Percentiles rank a stretch among this genome's conserved stretches.
These are phyloP conservation scores for Allygus modestus DNA, from an alignment of 2,888 invertebrate species.

Conservation along the genomic window DNA sequence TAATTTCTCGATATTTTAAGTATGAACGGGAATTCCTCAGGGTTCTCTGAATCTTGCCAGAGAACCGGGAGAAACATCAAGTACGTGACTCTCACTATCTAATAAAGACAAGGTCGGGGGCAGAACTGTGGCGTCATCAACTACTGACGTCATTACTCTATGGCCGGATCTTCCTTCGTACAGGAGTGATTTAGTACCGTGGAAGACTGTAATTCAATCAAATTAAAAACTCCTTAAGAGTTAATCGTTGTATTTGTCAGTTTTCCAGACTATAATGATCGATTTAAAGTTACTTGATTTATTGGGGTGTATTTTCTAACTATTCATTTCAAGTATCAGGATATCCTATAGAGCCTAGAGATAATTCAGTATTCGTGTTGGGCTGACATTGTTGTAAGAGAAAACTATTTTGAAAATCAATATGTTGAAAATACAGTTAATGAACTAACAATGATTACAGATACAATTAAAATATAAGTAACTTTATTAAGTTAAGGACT, in stretches of 20 bases:
- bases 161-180: slow-evolving; percentile 45
- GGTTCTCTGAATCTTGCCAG: background rate
- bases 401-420: no score
- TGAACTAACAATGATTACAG: no score
- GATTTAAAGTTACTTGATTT: background rate
- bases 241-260: slow-evolving; percentile 11
- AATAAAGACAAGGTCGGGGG: background rate
- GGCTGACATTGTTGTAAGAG: no score
- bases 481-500: no score
- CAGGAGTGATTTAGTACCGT: slow-evolving; percentile 6
- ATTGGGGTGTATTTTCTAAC: background rate
- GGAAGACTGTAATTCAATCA: slow-evolving; percentile 13
- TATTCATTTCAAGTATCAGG: no score
- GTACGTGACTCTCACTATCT: background rate
- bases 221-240: background rate
- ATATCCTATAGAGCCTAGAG: no score
- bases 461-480: no score
- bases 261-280: background rate
- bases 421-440: no score
- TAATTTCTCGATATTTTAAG: background rate
- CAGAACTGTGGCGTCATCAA: background rate
- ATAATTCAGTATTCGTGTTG: no score
- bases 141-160: background rate
- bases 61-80: background rate
- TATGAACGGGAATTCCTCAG: background rate